A percentile compares a stretch with the other conserved stretches of the same genome.
phyloP scores from a whole-genome alignment of 1,140 invertebrate species.

The Ruditapes philippinarum region DNA sequence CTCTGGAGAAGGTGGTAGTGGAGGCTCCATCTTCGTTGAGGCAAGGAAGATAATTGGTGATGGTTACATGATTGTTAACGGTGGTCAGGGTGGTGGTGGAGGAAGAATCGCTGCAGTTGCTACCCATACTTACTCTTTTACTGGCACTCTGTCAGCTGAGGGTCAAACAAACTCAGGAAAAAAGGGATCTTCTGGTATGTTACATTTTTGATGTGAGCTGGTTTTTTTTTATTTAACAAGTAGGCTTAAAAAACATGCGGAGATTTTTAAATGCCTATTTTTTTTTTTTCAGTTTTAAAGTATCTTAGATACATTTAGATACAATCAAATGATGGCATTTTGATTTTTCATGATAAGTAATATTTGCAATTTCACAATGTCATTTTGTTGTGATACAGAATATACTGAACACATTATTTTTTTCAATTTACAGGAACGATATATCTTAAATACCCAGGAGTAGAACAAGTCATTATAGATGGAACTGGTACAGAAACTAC shows the following conservation, averaged over 20 bases:
- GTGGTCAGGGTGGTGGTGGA: constrained; percentile 74
- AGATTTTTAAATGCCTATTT: too few relatives aligned
- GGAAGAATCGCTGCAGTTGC: constrained; percentile 74
- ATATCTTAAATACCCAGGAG: constrained; percentile 64
- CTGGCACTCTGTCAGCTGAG: constrained; percentile 53
- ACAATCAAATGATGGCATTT: too few relatives aligned
- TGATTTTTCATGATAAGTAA: too few relatives aligned
- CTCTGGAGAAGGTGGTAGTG: constrained; percentile 72
- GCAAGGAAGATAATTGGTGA: constrained; percentile 63
- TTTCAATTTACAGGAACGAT: constrained; percentile 71
- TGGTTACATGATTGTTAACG: constrained; percentile 71
- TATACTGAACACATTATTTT: not conserved
- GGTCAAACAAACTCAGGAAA: constrained; percentile 53
- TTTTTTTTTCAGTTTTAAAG: too few relatives aligned
- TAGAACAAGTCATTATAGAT: constrained; percentile 55
- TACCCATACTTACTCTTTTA: constrained; percentile 60
- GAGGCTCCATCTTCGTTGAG: constrained; percentile 73
- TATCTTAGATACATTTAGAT: too few relatives aligned
- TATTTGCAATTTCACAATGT: too few relatives aligned
- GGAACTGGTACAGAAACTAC: constrained; percentile 61
- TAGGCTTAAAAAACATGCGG: too few relatives aligned
- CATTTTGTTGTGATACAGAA: too few relatives aligned
- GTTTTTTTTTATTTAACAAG: too few relatives aligned
- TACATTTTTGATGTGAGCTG: too few relatives aligned
- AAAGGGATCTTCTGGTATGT: constrained; percentile 71